phyloP scores from a whole-genome alignment of 2,113 vertebrate genomes.

The Lophius piscatorius region DNA sequence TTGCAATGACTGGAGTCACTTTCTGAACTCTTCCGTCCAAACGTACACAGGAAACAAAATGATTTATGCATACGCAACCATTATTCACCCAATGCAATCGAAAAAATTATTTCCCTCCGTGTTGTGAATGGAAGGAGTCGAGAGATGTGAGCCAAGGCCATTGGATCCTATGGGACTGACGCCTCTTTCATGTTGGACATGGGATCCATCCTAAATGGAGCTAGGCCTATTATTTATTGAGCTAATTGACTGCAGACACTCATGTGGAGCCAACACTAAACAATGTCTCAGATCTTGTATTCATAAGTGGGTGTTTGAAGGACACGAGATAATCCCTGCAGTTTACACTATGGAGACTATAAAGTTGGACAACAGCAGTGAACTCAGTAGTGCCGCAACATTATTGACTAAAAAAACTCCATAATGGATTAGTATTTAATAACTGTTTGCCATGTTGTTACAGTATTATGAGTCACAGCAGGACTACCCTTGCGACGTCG shows the following conservation, averaged over 20 bases:
- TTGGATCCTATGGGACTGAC: slow-evolving; percentile 51
- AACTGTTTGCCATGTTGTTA: slow-evolving; percentile 37
- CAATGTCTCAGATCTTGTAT: slow-evolving; percentile 74
- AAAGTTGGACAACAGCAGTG: slow-evolving; percentile 23
- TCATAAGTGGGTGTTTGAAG: slow-evolving; percentile 71
- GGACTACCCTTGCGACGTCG: slow-evolving; percentile 35
- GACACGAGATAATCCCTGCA: slow-evolving; percentile 68
- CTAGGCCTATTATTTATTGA: slow-evolving; percentile 74
- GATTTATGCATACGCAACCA: slow-evolving; percentile 27
- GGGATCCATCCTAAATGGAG: slow-evolving; percentile 74
- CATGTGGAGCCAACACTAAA: slow-evolving; percentile 65
- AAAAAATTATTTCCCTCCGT: slow-evolving; percentile 14
- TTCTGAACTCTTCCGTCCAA: slow-evolving; percentile 36
- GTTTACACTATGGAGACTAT: slow-evolving; percentile 45
- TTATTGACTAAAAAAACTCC: slow-evolving; percentile 42
- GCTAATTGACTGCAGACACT: slow-evolving; percentile 72
- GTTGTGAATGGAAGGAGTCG: slow-evolving; percentile 33
- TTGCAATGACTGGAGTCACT: slow-evolving; percentile 45
- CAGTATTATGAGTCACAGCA: slow-evolving; percentile 35
- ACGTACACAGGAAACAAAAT: slow-evolving; percentile 30
- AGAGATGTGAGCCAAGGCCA: slow-evolving; percentile 65
- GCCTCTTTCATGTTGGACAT: slow-evolving; percentile 77
- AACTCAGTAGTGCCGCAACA: slow-evolving; percentile 9
- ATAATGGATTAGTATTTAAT: slow-evolving; percentile 54
- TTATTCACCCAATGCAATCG: slow-evolving; percentile 47